Evolutionary conservation across 2,113 vertebrate genomes (phyloP), one percentile per base, ranked within the genome.

Genomic region (Macrotis lagotis): DNA sequence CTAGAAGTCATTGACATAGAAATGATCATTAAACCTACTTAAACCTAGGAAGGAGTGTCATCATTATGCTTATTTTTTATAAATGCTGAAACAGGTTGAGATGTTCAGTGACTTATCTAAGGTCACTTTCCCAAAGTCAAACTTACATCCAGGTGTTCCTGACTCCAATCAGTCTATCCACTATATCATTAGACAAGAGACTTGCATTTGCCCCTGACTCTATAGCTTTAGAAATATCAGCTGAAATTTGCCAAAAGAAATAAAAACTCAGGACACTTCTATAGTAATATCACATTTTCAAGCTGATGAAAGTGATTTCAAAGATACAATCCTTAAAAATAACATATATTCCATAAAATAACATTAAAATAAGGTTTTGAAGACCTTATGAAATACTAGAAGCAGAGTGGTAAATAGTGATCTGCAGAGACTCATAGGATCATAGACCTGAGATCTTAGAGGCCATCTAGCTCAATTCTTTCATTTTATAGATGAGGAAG

Each of bases 261-360:
- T 90, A 94, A 49, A 49, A 10, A 92, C 74, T 51, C 91, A 44
- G 90, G 93, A 0, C 48, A 19, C 25, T 95, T 93, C 88, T 59
- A 12, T 93, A 97, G 94, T 90, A 25, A 0, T 22, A 93, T 95
- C 96, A 92, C 91, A 59, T 59, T 91, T 91, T 89, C 93, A n/a
- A 28, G 94, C 92, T 96, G 95, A 96, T 97, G 94, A 97, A 31
- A 97, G 96, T 91, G 94, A 95, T 51, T 94, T 92, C 52, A 74
- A 95, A 96, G 91, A 91, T 31, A 59, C 94, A 51, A 94, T 96
- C 51, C 92, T 90, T 95, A 96, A 95, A 95, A 89, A 59, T 37
- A 31, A 12, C 55, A 31, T 14, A 3, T 92, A 91, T 93, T 48
- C n/a, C n/a, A n/a, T n/a, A n/a, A n/a, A 94, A 94, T 90, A 91